A percentile compares a stretch with the other conserved stretches of the same genome.
Conservation (phyloP, 2,888 invertebrate genomes). For the Tetragnatha montana region DNA sequence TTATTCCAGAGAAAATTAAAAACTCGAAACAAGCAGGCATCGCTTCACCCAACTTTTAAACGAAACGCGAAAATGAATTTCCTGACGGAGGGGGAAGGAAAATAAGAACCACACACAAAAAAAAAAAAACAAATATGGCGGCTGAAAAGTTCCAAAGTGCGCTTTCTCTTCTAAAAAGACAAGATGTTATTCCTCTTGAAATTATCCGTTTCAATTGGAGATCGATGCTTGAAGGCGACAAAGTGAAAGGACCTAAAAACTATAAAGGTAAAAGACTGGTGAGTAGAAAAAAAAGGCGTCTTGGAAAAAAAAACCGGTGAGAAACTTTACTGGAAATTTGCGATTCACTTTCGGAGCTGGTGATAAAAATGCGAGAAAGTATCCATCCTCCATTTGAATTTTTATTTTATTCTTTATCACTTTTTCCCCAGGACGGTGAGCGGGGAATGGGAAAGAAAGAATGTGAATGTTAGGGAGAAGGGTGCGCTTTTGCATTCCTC, state of each 20-base stretch:
- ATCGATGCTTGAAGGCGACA: slow-evolving; percentile 42
- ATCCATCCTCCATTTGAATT: slow-evolving; percentile 16
- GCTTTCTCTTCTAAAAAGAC: slow-evolving; percentile 33
- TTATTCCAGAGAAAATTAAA: background rate
- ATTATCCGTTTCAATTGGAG: slow-evolving; percentile 55
- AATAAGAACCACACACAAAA: background rate
- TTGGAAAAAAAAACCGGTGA: background rate
- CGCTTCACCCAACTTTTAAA: background rate
- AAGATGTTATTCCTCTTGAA: slow-evolving; percentile 53
- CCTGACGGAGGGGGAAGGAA: background rate
- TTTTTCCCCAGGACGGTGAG: background rate
- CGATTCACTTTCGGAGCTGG: slow-evolving; percentile 46
- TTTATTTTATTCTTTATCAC: slow-evolving; percentile 14
- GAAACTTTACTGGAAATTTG: slow-evolving; percentile 45
- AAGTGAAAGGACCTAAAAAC: slow-evolving; percentile 32
- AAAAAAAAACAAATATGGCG: background rate
- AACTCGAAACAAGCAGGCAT: background rate
- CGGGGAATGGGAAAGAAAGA: slow-evolving; percentile 22
- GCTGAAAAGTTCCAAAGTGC: slow-evolving; percentile 14
- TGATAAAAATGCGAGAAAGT: slow-evolving; percentile 54
- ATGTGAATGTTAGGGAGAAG: slow-evolving; percentile 3
- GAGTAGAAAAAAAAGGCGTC: background rate
- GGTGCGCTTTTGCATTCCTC: slow-evolving; percentile 16
- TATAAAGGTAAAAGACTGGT: slow-evolving; percentile 17
- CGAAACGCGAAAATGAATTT: background rate